Conservation (phyloP, 2,113 vertebrate species). For the Corythaixoides concolor region DNA sequence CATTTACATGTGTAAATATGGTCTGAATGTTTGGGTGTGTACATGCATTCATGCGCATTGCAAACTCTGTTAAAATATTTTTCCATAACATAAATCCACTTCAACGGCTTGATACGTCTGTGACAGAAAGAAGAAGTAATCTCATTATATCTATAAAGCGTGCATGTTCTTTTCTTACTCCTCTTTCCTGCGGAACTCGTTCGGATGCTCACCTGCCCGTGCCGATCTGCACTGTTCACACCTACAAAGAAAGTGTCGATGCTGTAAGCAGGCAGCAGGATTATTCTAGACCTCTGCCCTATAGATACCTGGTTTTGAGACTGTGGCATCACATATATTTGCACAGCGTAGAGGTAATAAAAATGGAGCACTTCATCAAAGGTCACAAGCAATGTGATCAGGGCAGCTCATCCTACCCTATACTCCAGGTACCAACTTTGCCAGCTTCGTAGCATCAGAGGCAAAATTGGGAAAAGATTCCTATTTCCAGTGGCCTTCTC, state of each 20-base stretch:
- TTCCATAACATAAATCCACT: background rate
- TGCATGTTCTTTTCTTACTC: background rate
- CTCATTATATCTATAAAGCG: background rate
- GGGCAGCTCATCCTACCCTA: background rate
- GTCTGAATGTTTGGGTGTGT: background rate
- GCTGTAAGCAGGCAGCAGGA: background rate
- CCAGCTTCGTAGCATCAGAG: background rate
- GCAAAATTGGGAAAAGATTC: background rate
- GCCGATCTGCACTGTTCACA: background rate
- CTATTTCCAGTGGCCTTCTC: background rate
- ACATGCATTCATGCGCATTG: background rate
- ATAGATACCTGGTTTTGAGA: background rate
- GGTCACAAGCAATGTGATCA: background rate
- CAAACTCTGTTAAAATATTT: background rate
- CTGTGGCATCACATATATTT: fast-evolving
- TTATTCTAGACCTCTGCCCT: background rate
- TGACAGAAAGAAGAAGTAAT: background rate
- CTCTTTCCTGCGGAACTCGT: background rate
- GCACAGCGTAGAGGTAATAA: background rate
- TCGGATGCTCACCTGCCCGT: background rate
- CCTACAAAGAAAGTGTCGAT: background rate
- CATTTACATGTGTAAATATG: background rate
- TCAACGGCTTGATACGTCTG: background rate
- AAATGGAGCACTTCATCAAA: background rate
- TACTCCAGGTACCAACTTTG: background rate